Percentiles rank a stretch among this genome's conserved stretches.
Conservation (phyloP, 2,113 vertebrate species). For the Alectura lathami region DNA sequence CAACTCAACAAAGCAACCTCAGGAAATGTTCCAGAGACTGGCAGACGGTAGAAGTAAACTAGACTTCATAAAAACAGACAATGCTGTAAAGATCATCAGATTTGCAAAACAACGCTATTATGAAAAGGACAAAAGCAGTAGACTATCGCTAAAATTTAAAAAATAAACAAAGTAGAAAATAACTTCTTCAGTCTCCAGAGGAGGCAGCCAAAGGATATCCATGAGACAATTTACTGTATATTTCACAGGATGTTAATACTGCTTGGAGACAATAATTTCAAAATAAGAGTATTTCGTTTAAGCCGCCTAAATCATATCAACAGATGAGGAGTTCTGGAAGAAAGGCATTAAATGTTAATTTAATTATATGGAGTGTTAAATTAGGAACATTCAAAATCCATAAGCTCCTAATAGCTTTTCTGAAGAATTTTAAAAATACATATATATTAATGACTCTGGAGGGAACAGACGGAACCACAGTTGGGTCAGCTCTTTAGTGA, state of each 20-base stretch:
- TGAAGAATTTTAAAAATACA: background rate
- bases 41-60: slow-evolving; percentile 59
- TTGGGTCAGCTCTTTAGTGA: slow-evolving; percentile 4
- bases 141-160: slow-evolving; percentile 23
- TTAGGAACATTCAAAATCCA: background rate
- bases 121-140: slow-evolving; percentile 41
- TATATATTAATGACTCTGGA: background rate
- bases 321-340: background rate
- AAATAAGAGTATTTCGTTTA: slow-evolving; percentile 13
- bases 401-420: background rate
- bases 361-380: slow-evolving; percentile 1
- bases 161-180: slow-evolving; percentile 18
- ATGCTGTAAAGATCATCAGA: slow-evolving; percentile 24
- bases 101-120: slow-evolving; percentile 24
- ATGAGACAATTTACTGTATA: background rate
- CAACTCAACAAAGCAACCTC: slow-evolving; percentile 18
- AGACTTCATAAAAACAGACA: slow-evolving; percentile 28
- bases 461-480: background rate
- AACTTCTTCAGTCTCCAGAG: slow-evolving; percentile 4
- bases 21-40: slow-evolving; percentile 32
- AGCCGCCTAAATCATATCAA: background rate
- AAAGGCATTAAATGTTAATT: background rate
- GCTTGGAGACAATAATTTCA: background rate
- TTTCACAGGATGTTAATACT: slow-evolving; percentile 38
- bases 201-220: slow-evolving; percentile 47